Evolutionary conservation across 1,140 invertebrate genomes (phyloP).

Genomic region (Scaptomyza montana): DNA sequence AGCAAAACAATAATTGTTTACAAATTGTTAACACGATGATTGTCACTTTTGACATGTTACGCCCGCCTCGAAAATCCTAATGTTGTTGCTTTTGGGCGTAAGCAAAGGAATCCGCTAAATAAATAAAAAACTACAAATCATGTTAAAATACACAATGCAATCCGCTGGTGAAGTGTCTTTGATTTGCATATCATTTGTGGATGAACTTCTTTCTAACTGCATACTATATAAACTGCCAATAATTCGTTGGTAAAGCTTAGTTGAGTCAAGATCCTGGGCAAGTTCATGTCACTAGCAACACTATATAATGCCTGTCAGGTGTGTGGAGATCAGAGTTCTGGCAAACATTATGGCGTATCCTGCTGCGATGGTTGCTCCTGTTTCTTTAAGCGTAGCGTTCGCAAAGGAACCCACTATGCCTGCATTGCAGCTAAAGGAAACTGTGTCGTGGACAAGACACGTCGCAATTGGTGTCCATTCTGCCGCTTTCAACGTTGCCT

Average conservation of each 20-base stretch:
- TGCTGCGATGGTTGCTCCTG: constrained; percentile 96
- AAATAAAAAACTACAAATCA: constrained; percentile 76
- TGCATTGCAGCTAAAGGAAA: constrained; percentile 91
- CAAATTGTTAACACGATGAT: constrained; percentile 82
- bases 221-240: constrained; percentile 68
- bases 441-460: constrained; percentile 91
- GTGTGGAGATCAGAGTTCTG: constrained; percentile 93
- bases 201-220: neutral
- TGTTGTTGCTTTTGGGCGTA: constrained; percentile 16
- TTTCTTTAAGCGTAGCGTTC: constrained; percentile 93
- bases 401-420: constrained; percentile 88
- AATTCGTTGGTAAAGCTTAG: neutral
- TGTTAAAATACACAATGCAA: constrained; percentile 50
- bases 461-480: constrained; percentile 94
- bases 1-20: constrained; percentile 83
- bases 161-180: constrained; percentile 42
- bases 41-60: constrained; percentile 78
- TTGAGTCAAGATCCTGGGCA: constrained; percentile 22
- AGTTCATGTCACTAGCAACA: constrained; percentile 47
- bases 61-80: constrained; percentile 34
- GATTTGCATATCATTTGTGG: constrained; percentile 81
- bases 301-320: constrained; percentile 86
- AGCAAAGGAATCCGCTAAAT: constrained; percentile 39
- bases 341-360: constrained; percentile 94
- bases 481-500: constrained; percentile 93